Base-by-base conservation (phyloP, 2,113 vertebrate genomes). In the Dromaius novaehollandiae region DNA sequence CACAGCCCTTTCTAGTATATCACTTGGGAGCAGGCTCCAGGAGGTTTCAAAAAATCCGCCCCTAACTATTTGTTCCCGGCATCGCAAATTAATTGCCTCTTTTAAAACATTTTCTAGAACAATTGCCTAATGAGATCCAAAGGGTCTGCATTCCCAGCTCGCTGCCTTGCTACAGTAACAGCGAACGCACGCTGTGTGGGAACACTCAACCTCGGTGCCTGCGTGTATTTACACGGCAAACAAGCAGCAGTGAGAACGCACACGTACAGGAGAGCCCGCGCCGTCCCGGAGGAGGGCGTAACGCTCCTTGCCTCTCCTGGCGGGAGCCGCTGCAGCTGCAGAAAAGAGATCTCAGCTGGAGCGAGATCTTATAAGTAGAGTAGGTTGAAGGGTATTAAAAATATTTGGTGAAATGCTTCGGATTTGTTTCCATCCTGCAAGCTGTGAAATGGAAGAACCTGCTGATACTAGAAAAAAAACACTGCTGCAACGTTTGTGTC, bases 221-320 rank as follows among this genome's bases (percentile, higher is more conserved):
- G 56, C 3, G n/a, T 15, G 11, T 86, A 69, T 95, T 95, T 88
- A 32, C 79, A 78, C 0, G 7, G 4, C 79, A 65, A 93, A 88
- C 66, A 88, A 63, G 42, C 69, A 78, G 42, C 40, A 71, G 79
- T n/a, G 85, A 70, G 82, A 7, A 40, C 5, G 4, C 34, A 26
- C 36, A 20, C 6, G 2, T 18, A 26, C 3, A 0, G 44, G 70
- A 76, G 34, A 5, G 11, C 50, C 42, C 15, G 55, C 4, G 3
- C 55, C 21, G 7, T 71, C 76, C 68, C 40, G 28, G 36, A 1
- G 0, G 9, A 90, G 1, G 1, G 26, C 0, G 0, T 9, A 53
- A 78, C 0, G 2, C 58, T 88, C 40, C 84, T 78, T 55, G 19
- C 28, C 34, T 70, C 60, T 78, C 75, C 21, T 28, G 18, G 50